Evolutionary conservation across 2,113 vertebrate genomes (phyloP).

Genomic region (Orycteropus afer): DNA sequence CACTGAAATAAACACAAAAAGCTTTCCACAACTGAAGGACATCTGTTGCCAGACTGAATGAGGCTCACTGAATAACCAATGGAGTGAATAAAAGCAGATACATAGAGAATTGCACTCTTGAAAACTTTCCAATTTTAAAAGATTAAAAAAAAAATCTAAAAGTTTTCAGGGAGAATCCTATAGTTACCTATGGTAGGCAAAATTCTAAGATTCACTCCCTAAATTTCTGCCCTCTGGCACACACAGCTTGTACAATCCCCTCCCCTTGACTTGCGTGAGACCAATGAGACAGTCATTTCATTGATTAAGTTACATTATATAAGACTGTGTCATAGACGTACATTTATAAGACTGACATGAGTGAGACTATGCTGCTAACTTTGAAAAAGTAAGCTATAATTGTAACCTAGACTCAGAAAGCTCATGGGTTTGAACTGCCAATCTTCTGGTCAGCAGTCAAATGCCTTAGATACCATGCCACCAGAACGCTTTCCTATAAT

Average conservation of each 20-base stretch:
- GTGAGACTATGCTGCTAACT: neutral
- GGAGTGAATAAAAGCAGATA: neutral
- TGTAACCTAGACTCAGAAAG: neutral
- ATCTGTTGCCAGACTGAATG: neutral
- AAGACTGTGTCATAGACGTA: neutral
- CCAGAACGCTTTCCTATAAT: too few species aligned
- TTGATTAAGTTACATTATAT: neutral
- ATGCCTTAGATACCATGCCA: too few species aligned
- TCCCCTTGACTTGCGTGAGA: neutral
- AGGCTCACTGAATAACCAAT: neutral
- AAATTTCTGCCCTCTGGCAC: neutral
- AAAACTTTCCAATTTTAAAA: neutral
- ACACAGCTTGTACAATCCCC: neutral
- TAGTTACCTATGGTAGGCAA: neutral
- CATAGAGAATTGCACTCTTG: neutral
- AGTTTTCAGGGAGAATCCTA: neutral
- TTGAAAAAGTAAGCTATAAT: neutral
- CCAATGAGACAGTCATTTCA: neutral
- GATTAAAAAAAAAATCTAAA: neutral
- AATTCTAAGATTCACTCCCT: neutral
- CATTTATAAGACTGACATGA: neutral
- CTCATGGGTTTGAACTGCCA: too few species aligned
- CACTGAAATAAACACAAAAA: neutral
- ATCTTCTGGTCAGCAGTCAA: too few species aligned
- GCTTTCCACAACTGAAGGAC: neutral